These are phyloP conservation scores for Bettongia penicillata DNA, from an alignment of 2,113 vertebrate genomes.

Conservation along the genomic window DNA sequence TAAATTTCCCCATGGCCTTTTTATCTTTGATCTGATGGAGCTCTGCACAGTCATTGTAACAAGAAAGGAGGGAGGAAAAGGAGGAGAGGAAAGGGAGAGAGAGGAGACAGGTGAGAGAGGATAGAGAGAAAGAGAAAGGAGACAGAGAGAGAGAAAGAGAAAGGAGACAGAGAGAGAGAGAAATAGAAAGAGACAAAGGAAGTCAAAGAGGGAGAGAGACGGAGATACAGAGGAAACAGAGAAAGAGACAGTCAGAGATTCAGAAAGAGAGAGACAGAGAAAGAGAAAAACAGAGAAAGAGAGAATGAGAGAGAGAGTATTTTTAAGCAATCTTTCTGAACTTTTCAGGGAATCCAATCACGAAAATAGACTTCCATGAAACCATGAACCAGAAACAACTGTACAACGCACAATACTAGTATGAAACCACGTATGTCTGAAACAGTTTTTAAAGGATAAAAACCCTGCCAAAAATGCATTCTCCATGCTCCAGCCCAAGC, in stretches of 20 bases:
- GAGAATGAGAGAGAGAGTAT: background rate
- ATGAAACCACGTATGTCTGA: slow-evolving; percentile 74
- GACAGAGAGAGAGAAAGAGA: background rate
- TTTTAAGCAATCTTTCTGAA: slow-evolving; percentile 59
- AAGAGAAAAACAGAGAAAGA: background rate
- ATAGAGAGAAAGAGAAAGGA: background rate
- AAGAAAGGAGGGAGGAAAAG: background rate
- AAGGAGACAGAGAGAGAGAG: background rate
- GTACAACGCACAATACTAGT: slow-evolving; percentile 77
- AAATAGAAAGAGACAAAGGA: background rate
- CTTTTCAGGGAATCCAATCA: slow-evolving; percentile 65
- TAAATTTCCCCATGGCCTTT: background rate
- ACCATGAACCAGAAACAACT: slow-evolving; percentile 46
- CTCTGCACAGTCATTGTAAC: background rate
- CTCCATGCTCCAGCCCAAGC: slow-evolving; percentile 71
- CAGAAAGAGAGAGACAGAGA: background rate
- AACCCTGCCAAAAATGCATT: slow-evolving; percentile 81
- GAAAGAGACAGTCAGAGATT: background rate
- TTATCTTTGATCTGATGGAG: background rate
- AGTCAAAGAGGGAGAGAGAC: background rate
- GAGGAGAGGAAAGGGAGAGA: background rate
- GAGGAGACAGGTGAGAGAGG: background rate
- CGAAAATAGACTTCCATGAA: slow-evolving; percentile 79
- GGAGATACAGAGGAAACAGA: background rate
- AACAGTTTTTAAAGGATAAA: slow-evolving; percentile 79